These are phyloP conservation scores for Anser cygnoides DNA, from an alignment of 2,113 vertebrate species.

Conservation along the genomic window DNA sequence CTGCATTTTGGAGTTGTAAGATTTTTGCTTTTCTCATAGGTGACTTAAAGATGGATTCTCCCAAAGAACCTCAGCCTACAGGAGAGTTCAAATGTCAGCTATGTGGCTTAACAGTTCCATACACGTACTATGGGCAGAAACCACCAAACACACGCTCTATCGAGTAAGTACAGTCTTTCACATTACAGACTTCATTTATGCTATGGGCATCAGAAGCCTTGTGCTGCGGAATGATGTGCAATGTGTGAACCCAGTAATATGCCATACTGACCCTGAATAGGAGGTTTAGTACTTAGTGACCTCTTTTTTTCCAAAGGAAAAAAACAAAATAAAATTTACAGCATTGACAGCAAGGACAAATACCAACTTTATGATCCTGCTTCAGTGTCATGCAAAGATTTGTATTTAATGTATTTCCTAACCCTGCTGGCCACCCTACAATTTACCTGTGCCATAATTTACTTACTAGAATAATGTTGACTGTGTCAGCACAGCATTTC, in stretches of 20 bases:
- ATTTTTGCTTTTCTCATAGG: neutral
- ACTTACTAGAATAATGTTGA: neutral
- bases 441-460: neutral
- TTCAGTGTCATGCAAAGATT: neutral
- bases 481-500: neutral
- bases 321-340: neutral
- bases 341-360: neutral
- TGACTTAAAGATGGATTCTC: conserved; percentile 73
- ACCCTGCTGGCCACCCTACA: neutral
- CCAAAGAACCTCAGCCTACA: neutral
- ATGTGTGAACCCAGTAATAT: neutral
- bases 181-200: neutral
- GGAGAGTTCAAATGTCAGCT: conserved; percentile 82
- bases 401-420: neutral
- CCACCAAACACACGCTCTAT: conserved; percentile 83
- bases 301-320: neutral
- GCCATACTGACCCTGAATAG: neutral
- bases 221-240: neutral
- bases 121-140: conserved; percentile 83
- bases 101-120: conserved; percentile 80
- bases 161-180: conserved; percentile 77
- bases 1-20: neutral
- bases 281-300: neutral
- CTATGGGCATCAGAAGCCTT: neutral
- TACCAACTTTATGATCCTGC: neutral